Base-by-base conservation (phyloP, 1,140 invertebrate species). In the Solenopsis invicta region DNA sequence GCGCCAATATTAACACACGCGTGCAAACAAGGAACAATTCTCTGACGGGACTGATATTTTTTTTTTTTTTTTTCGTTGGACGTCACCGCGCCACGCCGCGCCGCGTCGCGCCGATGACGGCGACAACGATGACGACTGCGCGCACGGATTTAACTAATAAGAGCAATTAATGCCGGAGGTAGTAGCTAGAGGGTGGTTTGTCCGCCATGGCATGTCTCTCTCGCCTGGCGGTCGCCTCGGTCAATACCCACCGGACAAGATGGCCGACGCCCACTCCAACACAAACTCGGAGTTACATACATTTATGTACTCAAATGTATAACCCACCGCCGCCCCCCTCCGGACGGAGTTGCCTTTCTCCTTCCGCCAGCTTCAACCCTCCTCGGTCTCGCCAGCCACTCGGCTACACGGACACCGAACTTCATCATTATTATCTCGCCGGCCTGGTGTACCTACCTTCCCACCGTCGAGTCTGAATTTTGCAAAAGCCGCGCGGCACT, bases 171-270 rank as follows among this genome's bases (percentile, higher is more conserved):
- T 93, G 93, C 90, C 88, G 89, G 91, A 92, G 93, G 94, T 94
- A 94, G 94, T 93, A 93, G 93, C 93, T 93, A 91, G 91, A 91
- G 80, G 93, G 94, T 93, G 92, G 93, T 91, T 94, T 94, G 93
- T 93, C 91, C 92, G 93, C 92, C 92, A 93, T 93, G 91, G 93
- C 91, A 93, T 94, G 93, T 94, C 92, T 94, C 93, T 92, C 93
- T 92, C 91, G 90, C 93, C 92, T 93, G 93, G 94, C 93, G 94
- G 94, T 95, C 94, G 94, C 93, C 92, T 95, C 95, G 95, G 95
- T 95, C 95, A 95, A 95, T 95, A 95, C 95, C 94, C 94, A 95
- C 95, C 95, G 95, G 95, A 95, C 95, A 95, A 95, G 95, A 95
- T 95, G 95, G 95, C 95, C 95, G 95, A 95, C 95, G 94, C 94